Conservation (phyloP, 2,113 vertebrate species). For the Corythoichthys intestinalis region DNA sequence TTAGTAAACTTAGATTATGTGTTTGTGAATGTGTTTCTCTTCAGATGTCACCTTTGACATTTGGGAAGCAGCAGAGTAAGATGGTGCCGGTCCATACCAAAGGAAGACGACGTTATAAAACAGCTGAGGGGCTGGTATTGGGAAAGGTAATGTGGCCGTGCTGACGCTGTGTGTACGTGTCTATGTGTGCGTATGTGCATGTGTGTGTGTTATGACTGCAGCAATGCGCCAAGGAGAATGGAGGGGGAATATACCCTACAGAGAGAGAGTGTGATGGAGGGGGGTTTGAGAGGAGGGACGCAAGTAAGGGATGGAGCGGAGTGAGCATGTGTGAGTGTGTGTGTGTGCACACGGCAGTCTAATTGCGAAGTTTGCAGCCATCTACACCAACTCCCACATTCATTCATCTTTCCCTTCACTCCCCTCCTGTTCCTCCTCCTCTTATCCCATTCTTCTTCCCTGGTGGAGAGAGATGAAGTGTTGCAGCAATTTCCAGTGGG, state of each 20-base stretch:
- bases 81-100: constrained; percentile 11
- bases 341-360: constrained; percentile 8
- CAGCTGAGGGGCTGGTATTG: constrained; percentile 42
- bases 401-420: constrained; percentile 56
- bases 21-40: not conserved
- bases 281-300: constrained; percentile 36
- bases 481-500: constrained; percentile 58
- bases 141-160: constrained; percentile 62
- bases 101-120: constrained; percentile 18
- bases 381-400: constrained; percentile 51
- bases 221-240: constrained; percentile 76
- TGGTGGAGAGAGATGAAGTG: constrained; percentile 45
- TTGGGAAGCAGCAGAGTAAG: constrained; percentile 8
- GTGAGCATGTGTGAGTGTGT: constrained; percentile 16
- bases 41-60: constrained; percentile 6
- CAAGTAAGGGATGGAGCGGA: constrained; percentile 15
- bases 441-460: constrained; percentile 15
- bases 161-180: constrained; percentile 32
- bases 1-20: not conserved
- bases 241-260: constrained; percentile 70
- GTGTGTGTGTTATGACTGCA: constrained; percentile 70
- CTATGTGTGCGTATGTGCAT: constrained; percentile 26
- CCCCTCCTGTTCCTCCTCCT: constrained; percentile 19
- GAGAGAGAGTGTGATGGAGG: constrained; percentile 31
- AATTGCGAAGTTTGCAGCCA: constrained; percentile 47